Conservation (phyloP, 2,888 invertebrate genomes). For the Plutella xylostella region DNA sequence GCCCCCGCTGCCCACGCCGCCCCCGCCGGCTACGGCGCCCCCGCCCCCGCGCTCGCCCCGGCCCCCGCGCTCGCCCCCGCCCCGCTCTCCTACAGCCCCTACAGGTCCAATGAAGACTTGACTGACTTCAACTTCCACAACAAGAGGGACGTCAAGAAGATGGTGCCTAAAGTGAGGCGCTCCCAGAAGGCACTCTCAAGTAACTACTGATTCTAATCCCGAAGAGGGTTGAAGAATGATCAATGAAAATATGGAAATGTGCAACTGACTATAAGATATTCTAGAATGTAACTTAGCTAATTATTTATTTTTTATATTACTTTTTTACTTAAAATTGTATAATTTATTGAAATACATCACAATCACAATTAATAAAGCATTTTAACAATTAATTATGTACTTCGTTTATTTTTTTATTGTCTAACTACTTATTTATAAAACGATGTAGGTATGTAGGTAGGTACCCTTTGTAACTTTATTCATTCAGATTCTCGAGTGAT, state of each 20-base stretch:
- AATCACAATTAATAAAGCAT: conserved; percentile 26
- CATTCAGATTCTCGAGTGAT: too few relatives aligned
- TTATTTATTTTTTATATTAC: background rate
- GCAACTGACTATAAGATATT: background rate
- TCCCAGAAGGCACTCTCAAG: background rate
- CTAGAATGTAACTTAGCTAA: too few relatives aligned
- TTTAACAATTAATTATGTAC: conserved; percentile 11
- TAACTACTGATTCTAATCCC: too few relatives aligned
- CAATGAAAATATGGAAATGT: background rate
- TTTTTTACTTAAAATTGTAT: conserved; percentile 2
- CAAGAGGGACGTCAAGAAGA: conserved; percentile 41
- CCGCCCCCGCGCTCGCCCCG: conserved; percentile 19
- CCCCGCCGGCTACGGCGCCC: too few relatives aligned
- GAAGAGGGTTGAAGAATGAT: background rate
- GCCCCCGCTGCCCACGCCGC: background rate
- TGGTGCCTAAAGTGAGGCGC: conserved; percentile 10
- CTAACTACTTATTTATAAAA: background rate
- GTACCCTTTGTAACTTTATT: too few relatives aligned
- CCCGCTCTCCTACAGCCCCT: too few relatives aligned
- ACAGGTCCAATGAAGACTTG: conserved; percentile 42
- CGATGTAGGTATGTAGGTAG: too few relatives aligned
- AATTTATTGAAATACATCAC: conserved; percentile 13
- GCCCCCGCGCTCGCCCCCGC: background rate
- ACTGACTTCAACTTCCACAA: conserved; percentile 36
- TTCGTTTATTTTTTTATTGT: background rate